Conservation (phyloP, 1,140 invertebrate species). For the Meloidogyne exigua region DNA sequence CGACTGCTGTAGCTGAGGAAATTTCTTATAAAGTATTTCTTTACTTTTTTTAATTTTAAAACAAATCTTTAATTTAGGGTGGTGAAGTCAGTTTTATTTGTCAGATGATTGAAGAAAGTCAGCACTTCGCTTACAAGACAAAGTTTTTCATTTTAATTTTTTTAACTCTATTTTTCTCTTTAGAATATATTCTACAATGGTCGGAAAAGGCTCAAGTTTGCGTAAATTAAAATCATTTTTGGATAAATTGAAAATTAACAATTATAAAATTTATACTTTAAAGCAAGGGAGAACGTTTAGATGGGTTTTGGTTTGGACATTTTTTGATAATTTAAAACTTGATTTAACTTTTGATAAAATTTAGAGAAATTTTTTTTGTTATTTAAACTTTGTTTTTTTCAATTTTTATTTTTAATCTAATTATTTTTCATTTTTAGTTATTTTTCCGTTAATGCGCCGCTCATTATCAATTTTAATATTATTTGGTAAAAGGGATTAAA, state of each 20-base stretch:
- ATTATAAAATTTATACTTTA: constrained; percentile 22
- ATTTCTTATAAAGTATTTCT: constrained; percentile 15
- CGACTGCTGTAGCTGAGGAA: constrained; percentile 30
- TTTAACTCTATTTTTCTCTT: background rate
- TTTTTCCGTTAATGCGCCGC: too few species aligned
- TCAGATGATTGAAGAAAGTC: constrained; percentile 44
- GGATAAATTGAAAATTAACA: background rate
- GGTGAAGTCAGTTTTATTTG: constrained; percentile 35
- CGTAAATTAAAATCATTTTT: constrained; percentile 6
- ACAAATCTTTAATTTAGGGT: constrained; percentile 21
- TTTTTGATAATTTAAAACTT: constrained; percentile 15
- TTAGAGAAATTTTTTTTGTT: background rate
- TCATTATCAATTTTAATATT: too few species aligned
- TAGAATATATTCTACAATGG: constrained; percentile 34
- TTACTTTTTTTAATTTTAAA: background rate
- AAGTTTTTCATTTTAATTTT: constrained; percentile 17
- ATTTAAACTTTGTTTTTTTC: constrained; percentile 2
- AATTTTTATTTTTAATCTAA: background rate
- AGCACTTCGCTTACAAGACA: background rate
- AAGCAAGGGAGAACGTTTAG: constrained; percentile 29
- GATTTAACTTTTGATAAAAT: background rate
- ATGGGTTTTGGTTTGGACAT: constrained; percentile 38
- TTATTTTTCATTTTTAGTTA: background rate
- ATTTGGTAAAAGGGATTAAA: too few species aligned
- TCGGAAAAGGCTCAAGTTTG: constrained; percentile 27